Conservation (phyloP, 2,888 invertebrate species). For the Leucophenga maculata region DNA sequence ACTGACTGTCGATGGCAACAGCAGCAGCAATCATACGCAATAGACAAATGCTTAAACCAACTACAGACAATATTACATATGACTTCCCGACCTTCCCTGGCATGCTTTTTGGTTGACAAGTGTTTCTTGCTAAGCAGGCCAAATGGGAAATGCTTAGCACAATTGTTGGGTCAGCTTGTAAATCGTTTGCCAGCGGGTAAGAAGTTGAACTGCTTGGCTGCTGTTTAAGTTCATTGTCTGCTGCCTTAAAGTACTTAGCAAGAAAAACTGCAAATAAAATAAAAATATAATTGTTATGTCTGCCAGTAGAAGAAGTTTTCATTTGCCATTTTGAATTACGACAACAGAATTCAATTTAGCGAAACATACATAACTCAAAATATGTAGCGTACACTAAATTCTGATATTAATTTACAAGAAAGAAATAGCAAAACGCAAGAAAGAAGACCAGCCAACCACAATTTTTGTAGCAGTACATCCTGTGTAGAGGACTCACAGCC, state of each 20-base stretch:
- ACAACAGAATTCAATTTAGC: constrained; percentile 15
- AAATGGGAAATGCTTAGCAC: constrained; percentile 4
- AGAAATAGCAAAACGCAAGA: not conserved
- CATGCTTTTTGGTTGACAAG: constrained; percentile 8
- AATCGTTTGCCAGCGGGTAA: not conserved
- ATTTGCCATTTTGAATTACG: constrained; percentile 17
- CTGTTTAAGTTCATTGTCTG: constrained; percentile 13
- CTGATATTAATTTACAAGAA: constrained; percentile 3
- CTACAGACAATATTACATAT: not conserved
- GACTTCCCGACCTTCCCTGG: not conserved
- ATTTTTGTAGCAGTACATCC: not conserved
- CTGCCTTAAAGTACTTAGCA: not conserved
- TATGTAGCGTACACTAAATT: not conserved
- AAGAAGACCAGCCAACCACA: not conserved
- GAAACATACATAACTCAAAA: constrained; percentile 16
- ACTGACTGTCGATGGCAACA: too few relatives aligned
- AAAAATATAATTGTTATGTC: constrained; percentile 5
- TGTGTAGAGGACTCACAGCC: not conserved
- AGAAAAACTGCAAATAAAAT: not conserved
- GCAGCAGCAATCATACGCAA: too few relatives aligned
- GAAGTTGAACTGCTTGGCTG: not conserved
- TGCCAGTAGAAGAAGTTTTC: constrained; percentile 9
- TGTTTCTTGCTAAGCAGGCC: constrained; percentile 11
- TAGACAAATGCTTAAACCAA: not conserved
- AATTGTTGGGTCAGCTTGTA: constrained; percentile 1